These are phyloP conservation scores for Drosophila santomea DNA, from an alignment of 1,140 invertebrate species.

Conservation along the genomic window DNA sequence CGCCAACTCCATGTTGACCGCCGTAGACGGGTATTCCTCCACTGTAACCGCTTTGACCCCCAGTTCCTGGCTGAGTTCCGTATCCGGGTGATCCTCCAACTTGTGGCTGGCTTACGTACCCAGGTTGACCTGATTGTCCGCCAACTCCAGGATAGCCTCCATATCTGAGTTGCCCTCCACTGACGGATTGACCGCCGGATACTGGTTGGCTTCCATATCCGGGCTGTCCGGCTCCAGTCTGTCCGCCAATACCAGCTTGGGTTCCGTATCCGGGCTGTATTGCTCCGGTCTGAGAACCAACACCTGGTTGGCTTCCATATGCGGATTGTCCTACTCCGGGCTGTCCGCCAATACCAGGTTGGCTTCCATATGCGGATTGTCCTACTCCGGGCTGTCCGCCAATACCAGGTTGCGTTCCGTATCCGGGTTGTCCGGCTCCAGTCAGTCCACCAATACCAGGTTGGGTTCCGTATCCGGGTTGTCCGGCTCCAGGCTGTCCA, in stretches of 20 bases:
- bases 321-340: no score
- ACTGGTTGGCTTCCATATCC: neutral
- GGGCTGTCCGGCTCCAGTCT: neutral
- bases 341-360: neutral
- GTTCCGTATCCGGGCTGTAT: conserved; percentile 6
- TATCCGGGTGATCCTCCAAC: no score
- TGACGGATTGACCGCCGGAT: no score
- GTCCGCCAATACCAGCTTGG: conserved; percentile 5
- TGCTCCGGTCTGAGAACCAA: no score
- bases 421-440: no score
- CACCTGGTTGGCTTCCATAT: neutral
- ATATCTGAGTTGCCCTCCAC: no score
- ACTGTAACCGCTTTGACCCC: no score
- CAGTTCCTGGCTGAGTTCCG: neutral
- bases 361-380: neutral
- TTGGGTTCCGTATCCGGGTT: conserved; percentile 14
- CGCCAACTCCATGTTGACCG: conserved; percentile 1
- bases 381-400: conserved; percentile 10
- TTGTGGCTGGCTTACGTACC: neutral
- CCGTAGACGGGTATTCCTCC: no score
- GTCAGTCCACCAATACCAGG: conserved; percentile 6
- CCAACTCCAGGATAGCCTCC: no score
- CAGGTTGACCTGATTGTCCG: no score
- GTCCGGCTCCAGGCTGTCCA: conserved; percentile 16
- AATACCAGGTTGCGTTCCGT: no score